These are phyloP conservation scores for Anarrhichthys ocellatus DNA, from an alignment of 2,113 vertebrate genomes.

Conservation along the genomic window DNA sequence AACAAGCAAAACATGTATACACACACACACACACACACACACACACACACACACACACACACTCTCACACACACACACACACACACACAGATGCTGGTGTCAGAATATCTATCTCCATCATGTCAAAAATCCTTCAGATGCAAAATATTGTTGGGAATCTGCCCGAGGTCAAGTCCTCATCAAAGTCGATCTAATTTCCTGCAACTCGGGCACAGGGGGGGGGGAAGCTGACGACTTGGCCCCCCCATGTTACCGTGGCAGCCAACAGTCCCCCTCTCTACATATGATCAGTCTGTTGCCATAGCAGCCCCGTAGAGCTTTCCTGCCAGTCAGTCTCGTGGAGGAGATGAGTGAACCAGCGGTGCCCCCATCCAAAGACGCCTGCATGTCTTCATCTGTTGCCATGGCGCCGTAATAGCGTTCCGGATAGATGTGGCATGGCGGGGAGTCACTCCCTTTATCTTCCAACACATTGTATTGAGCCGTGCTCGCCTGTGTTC, in stretches of 20 bases:
- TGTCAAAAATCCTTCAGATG: constrained; percentile 21
- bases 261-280: constrained; percentile 68
- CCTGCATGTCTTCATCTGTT: constrained; percentile 81
- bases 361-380: constrained; percentile 67
- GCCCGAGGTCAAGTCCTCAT: constrained; percentile 68
- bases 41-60: constrained; percentile 11
- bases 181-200: constrained; percentile 77
- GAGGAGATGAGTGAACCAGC: constrained; percentile 74
- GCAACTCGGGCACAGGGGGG: constrained; percentile 47
- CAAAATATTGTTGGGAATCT: constrained; percentile 21
- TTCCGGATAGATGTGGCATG: constrained; percentile 74
- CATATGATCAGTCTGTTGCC: constrained; percentile 84
- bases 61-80: neutral
- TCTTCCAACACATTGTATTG: constrained; percentile 69
- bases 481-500: constrained; percentile 63
- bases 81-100: neutral
- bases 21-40: neutral
- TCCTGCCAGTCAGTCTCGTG: constrained; percentile 75
- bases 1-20: neutral
- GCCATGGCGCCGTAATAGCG: constrained; percentile 78
- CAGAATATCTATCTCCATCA: constrained; percentile 15
- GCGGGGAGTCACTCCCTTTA: constrained; percentile 77
- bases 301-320: constrained; percentile 81
- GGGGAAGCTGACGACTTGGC: constrained; percentile 57
- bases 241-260: constrained; percentile 69